Percentiles rank a stretch among this genome's conserved stretches.
phyloP scores from a whole-genome alignment of 1,140 invertebrate species.

The Neoseiulus cucumeris region DNA sequence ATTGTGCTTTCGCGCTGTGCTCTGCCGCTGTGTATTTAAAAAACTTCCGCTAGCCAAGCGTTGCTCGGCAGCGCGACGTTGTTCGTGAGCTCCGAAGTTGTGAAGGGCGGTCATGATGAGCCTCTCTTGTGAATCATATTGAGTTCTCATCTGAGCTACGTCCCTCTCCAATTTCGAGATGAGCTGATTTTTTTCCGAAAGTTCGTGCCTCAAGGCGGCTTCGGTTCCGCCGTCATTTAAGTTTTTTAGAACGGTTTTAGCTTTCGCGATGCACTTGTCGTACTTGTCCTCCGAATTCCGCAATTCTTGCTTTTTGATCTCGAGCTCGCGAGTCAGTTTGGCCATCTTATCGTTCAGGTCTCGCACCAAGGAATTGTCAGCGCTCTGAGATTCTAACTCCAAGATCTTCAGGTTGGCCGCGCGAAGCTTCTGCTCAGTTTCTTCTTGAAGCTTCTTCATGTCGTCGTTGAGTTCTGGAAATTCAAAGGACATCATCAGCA shows the following conservation, averaged over 20 bases:
- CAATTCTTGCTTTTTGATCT: neutral
- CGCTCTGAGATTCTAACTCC: conserved; percentile 3
- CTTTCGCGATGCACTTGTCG: conserved; percentile 1
- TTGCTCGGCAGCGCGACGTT: neutral
- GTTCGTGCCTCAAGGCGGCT: neutral
- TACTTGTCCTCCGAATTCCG: neutral
- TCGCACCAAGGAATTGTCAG: neutral
- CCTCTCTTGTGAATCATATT: conserved; percentile 3
- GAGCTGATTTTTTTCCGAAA: neutral
- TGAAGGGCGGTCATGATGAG: conserved; percentile 6
- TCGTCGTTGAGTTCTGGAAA: conserved; percentile 4
- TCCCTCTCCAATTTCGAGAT: conserved; percentile 4
- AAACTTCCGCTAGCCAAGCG: neutral
- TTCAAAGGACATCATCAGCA: neutral
- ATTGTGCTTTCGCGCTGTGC: neutral
- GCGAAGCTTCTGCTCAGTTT: neutral
- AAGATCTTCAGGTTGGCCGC: neutral
- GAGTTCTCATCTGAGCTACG: conserved; percentile 7
- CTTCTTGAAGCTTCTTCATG: conserved; percentile 1
- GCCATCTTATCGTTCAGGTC: conserved; percentile 1
- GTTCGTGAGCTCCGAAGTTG: conserved; percentile 7
- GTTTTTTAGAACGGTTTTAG: neutral
- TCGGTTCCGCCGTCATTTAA: conserved; percentile 1
- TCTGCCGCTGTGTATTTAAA: neutral
- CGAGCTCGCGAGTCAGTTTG: neutral